Evolutionary conservation across 2,113 vertebrate species (phyloP).

Genomic region (Camelus dromedarius): DNA sequence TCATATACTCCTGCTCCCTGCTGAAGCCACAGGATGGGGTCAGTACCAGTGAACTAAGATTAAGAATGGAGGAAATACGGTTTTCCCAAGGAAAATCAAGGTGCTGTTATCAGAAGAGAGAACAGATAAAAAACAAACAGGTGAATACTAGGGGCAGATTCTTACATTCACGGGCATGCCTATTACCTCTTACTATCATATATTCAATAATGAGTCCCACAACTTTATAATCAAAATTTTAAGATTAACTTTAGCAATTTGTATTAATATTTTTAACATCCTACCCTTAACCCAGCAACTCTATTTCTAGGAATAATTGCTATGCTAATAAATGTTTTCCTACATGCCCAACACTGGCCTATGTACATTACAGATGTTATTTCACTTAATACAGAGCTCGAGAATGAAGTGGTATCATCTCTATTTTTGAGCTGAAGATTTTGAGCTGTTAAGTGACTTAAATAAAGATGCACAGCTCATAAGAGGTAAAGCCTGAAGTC

Average conservation of each 20-base stretch:
- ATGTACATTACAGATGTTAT: not conserved
- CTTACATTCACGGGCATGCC: not conserved
- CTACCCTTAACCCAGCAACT: not conserved
- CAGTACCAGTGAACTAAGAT: not conserved
- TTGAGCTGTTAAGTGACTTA: constrained; percentile 28
- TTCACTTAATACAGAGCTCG: not conserved
- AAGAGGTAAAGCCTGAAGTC: not conserved
- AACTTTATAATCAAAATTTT: not conserved
- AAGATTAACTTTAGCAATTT: not conserved
- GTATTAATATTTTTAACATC: not conserved
- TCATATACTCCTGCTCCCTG: not conserved
- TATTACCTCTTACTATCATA: not conserved
- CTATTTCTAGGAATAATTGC: not conserved
- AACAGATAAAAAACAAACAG: not conserved
- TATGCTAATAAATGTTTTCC: not conserved
- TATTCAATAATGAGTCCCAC: not conserved
- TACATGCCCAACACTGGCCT: not conserved
- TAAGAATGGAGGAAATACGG: not conserved
- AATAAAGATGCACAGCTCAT: constrained; percentile 4
- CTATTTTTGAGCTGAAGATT: not conserved
- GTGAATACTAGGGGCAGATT: not conserved
- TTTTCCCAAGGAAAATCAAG: constrained; percentile 13
- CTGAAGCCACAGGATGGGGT: not conserved
- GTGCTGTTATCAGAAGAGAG: not conserved
- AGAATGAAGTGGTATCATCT: not conserved